Percentiles rank a stretch among this genome's conserved stretches.
phyloP scores from a whole-genome alignment of 2,113 vertebrate species.

The Menidia beryllina region DNA sequence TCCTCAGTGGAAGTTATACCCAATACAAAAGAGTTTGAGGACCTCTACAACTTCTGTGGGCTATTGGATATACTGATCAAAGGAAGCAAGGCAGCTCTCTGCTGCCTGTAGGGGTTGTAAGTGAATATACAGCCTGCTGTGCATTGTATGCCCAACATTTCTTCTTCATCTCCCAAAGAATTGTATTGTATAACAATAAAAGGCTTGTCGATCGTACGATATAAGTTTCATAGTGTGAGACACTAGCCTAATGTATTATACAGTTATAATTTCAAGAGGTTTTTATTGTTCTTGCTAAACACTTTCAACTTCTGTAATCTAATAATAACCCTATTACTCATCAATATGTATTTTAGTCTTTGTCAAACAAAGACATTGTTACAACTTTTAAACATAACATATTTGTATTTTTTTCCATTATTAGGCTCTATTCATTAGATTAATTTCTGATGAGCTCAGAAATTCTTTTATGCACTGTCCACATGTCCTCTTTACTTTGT shows the following conservation, averaged over 20 bases:
- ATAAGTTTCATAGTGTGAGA: constrained; percentile 76
- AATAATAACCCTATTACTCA: constrained; percentile 60
- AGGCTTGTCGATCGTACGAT: constrained; percentile 74
- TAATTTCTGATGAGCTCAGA: constrained; percentile 71
- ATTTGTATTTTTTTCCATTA: constrained; percentile 62
- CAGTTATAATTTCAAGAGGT: constrained; percentile 69
- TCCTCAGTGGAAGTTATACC: constrained; percentile 49
- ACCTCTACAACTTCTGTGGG: constrained; percentile 73
- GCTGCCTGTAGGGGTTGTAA: constrained; percentile 77
- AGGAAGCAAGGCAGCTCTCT: constrained; percentile 66
- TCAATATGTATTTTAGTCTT: constrained; percentile 67
- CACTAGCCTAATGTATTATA: constrained; percentile 62
- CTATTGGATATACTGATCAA: constrained; percentile 78
- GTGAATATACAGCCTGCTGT: constrained; percentile 80
- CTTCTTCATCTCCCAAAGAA: constrained; percentile 68
- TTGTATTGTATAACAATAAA: constrained; percentile 74
- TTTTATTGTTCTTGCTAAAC: constrained; percentile 66
- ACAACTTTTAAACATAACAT: constrained; percentile 33
- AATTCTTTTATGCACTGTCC: constrained; percentile 75
- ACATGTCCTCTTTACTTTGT: constrained; percentile 62
- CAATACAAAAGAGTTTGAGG: constrained; percentile 58
- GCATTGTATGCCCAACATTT: constrained; percentile 72
- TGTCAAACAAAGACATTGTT: constrained; percentile 57
- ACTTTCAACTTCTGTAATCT: constrained; percentile 66
- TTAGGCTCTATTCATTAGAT: constrained; percentile 64